Percentiles rank a stretch among this genome's conserved stretches.
Conservation (phyloP, 2,888 invertebrate genomes). For the Agrotis puta region DNA sequence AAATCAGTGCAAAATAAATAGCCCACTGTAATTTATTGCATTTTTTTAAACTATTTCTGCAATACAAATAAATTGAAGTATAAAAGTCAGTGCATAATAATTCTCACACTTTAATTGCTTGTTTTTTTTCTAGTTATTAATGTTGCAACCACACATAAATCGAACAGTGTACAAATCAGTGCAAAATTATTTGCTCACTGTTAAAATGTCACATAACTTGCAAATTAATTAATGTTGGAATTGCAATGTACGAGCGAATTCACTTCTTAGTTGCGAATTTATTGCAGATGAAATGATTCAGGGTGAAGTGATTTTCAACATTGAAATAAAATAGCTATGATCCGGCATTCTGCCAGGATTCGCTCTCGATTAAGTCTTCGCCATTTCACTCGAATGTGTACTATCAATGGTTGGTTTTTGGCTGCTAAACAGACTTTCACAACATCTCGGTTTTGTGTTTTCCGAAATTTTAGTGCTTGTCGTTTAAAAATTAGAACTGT, state of each 20-base stretch:
- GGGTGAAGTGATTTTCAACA: slow-evolving; percentile 15
- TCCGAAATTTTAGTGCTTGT: neutral
- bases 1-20: too few relatives aligned
- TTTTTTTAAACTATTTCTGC: slow-evolving; percentile 9
- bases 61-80: neutral
- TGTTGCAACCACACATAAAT: slow-evolving; percentile 17
- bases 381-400: slow-evolving; percentile 8
- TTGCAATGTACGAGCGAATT: slow-evolving; percentile 17
- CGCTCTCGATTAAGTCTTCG: slow-evolving; percentile 18
- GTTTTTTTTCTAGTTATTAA: too few relatives aligned
- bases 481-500: neutral
- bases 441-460: neutral
- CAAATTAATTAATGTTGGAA: slow-evolving; percentile 34
- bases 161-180: slow-evolving; percentile 36
- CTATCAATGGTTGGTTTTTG: slow-evolving; percentile 37
- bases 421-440: slow-evolving; percentile 17
- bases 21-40: neutral
- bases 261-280: slow-evolving; percentile 39
- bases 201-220: slow-evolving; percentile 29
- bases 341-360: slow-evolving; percentile 45
- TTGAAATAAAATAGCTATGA: slow-evolving; percentile 26
- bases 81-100: too few relatives aligned
- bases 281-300: slow-evolving; percentile 35
- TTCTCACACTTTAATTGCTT: too few relatives aligned
- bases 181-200: slow-evolving; percentile 25